Percentiles rank a stretch among this genome's conserved stretches.
These are phyloP conservation scores for Temnothorax curvispinosus DNA, from an alignment of 1,140 invertebrate species.

Conservation along the genomic window DNA sequence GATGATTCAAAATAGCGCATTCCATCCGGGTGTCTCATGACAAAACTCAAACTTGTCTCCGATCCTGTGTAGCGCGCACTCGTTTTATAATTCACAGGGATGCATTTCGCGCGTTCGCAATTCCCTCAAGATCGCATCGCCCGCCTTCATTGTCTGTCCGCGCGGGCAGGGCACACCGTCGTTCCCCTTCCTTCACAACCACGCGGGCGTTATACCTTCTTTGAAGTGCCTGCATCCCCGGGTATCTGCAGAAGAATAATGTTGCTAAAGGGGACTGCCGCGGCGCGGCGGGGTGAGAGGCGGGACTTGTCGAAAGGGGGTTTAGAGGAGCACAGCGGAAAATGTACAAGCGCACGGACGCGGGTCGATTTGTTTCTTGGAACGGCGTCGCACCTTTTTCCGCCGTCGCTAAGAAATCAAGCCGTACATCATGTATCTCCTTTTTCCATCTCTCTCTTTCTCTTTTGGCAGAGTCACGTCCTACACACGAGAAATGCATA, in stretches of 20 bases:
- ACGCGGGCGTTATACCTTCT: not conserved
- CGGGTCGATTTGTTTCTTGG: conserved; percentile 72
- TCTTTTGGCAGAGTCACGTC: conserved; percentile 41
- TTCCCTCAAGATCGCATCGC: conserved; percentile 35
- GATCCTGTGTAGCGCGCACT: not conserved
- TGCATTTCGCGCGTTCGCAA: conserved; percentile 1
- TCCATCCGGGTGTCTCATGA: not conserved
- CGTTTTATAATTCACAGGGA: conserved; percentile 35
- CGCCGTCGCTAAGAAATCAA: conserved; percentile 71
- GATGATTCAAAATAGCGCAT: not conserved
- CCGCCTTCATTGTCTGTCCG: conserved; percentile 46
- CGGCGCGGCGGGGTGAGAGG: not conserved
- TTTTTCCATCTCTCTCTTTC: conserved; percentile 43
- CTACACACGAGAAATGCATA: conserved; percentile 23
- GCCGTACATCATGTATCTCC: conserved; percentile 58
- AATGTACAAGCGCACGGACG: conserved; percentile 48
- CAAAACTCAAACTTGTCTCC: conserved; percentile 5
- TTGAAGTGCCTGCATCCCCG: conserved; percentile 56
- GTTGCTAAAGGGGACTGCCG: conserved; percentile 36
- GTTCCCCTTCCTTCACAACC: not conserved
- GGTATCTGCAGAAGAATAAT: conserved; percentile 66
- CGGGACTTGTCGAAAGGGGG: conserved; percentile 10
- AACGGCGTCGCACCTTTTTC: conserved; percentile 67
- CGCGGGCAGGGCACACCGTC: conserved; percentile 22
- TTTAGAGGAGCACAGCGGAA: conserved; percentile 31